Evolutionary conservation across 2,888 invertebrate species (phyloP), one percentile per base, ranked within the genome.

Genomic region (Acanthosepion lycidas): DNA sequence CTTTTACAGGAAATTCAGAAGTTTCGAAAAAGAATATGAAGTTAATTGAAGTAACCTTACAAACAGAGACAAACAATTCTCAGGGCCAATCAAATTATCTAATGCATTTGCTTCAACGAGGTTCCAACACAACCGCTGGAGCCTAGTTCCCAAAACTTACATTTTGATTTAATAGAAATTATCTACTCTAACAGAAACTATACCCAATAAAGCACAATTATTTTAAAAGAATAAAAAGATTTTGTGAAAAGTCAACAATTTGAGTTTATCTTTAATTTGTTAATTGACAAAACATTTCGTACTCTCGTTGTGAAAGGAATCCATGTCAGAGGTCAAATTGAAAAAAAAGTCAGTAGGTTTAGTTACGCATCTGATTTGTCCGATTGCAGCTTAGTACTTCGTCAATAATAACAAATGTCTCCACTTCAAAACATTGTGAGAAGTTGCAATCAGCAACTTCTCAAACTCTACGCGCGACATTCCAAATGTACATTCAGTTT

Each of bases 71-170:
- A 33, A 78, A 33, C n/a, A 78, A 23, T 78, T n/a, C n/a, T 33
- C n/a, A 15, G 15, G 33, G 78, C 78, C 78, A 78, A 78, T 78
- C 78, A 78, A 78, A 78, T n/a, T 78, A 33, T 15, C 3, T 78
- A 15, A 12, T 78, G 12, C 15, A 78, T 78, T 33, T 78, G 78
- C n/a, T 78, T 78, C 78, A 33, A 12, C 78, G 18, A 78, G n/a
- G 78, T n/a, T 78, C 78, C 78, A 78, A 78, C 78, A 78, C 78
- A 78, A 78, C 78, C 78, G 78, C 78, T 78, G n/a, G 33, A 78
- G n/a, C 78, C n/a, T n/a, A 78, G 78, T 12, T 15, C 12, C 78
- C 78, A 33, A 78, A 78, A 33, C 33, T 15, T 78, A 78, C 23
- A 3, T 15, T 33, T 12, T n/a, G 3, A 33, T 33, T 33, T 78